Evolutionary conservation across 2,797 vertebrate species (phyloP), one percentile per base, ranked within the genome.

Genomic region (Xyrichtys novacula): DNA sequence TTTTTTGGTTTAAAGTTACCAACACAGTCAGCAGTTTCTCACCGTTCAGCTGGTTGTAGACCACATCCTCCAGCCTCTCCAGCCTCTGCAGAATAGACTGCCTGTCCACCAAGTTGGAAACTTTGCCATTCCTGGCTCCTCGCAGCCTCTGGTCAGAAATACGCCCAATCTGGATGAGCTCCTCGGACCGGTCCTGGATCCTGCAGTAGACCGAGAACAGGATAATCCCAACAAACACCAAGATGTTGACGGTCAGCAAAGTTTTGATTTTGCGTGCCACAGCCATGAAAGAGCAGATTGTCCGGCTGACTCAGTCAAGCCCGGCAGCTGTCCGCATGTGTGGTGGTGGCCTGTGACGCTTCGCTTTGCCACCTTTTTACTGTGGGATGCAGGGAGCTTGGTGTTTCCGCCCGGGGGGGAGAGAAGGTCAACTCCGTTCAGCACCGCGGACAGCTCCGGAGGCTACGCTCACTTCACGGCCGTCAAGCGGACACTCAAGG

Each of bases 151-250:
- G 96, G 28, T 96, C 96, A 6, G 95, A 92, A 60, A 95, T 88
- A 74, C 96, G 93, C 76, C 95, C 96, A 9, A 96, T 90, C 93
- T 96, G 97, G 80, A 96, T 94, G 78, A 97, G 93, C 90, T 96
- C 96, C 76, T 95, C 96, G 17, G 97, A 96, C 58, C 96, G 96
- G 91, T 95, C 96, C 89, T 97, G 96, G 86, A 99, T 96, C 92
- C 97, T 95, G 95, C 97, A 99, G 95, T 98, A 98, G 26, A 96
- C 97, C 29, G 97, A 99, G 93, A 99, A 99, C 80, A 99, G 91
- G 85, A 99, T 95, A 90, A 99, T 97, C 53, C 96, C 98, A 87
- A 98, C 96, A 56, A 99, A 98, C 83, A 97, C 97, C 76, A 98
- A 85, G 79, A 99, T 98, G 94, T 98, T 99, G 83, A 99, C 96